Percentiles rank a stretch among this genome's conserved stretches.
phyloP scores from a whole-genome alignment of 2,113 vertebrate species.

The Lepisosteus osseus region DNA sequence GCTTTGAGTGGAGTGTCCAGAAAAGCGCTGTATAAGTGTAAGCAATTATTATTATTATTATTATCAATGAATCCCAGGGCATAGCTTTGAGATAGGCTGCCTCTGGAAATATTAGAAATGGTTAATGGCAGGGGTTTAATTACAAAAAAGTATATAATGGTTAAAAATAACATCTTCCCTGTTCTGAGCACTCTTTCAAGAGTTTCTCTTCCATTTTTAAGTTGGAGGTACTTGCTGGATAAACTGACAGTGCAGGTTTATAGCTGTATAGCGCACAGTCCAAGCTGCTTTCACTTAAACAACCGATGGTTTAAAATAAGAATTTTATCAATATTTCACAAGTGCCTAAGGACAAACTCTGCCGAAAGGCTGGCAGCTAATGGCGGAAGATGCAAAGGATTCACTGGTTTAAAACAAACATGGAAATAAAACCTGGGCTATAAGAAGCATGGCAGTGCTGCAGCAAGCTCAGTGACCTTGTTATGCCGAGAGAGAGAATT shows the following conservation, averaged over 20 bases:
- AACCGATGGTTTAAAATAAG: constrained; percentile 60
- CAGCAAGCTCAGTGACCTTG: constrained; percentile 43
- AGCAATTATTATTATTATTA: too few relatives aligned
- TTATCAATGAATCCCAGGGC: not conserved
- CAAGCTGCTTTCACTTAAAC: constrained; percentile 34
- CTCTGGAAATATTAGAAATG: constrained; percentile 43
- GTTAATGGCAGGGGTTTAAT: constrained; percentile 49
- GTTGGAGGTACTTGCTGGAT: constrained; percentile 51
- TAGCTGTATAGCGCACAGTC: constrained; percentile 37
- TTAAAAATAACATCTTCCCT: too few relatives aligned
- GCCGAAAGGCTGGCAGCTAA: constrained; percentile 93
- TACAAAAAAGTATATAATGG: constrained; percentile 65
- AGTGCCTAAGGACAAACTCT: constrained; percentile 89
- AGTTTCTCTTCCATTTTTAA: constrained; percentile 26
- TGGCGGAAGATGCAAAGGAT: constrained; percentile 94
- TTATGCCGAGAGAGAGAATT: constrained; percentile 50
- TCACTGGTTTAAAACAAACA: constrained; percentile 95
- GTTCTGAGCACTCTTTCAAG: too few relatives aligned
- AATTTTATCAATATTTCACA: constrained; percentile 98
- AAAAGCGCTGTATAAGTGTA: too few relatives aligned
- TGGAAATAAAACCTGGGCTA: constrained; percentile 42
- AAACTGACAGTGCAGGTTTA: too few relatives aligned
- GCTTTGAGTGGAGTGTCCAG: too few relatives aligned
- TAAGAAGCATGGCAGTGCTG: constrained; percentile 21
- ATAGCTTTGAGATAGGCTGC: constrained; percentile 1